phyloP scores from a whole-genome alignment of 2,888 invertebrate species.

The Meteorus cinctellus region DNA sequence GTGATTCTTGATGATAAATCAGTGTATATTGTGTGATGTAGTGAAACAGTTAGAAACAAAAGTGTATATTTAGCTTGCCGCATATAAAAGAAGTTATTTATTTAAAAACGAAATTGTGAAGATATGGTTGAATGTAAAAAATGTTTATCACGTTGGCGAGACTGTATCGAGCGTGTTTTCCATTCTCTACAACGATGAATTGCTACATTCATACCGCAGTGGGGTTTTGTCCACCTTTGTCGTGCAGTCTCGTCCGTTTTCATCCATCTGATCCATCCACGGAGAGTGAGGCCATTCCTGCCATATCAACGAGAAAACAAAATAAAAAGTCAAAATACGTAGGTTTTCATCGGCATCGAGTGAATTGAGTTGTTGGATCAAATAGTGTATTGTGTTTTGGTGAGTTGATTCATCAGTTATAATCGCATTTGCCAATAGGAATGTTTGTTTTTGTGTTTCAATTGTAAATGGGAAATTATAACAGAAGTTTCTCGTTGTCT shows the following conservation, averaged over 20 bases:
- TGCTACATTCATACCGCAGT: constrained; percentile 59
- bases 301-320: constrained; percentile 13
- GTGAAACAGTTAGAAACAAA: too few relatives aligned
- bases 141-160: constrained; percentile 26
- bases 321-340: constrained; percentile 10
- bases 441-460: neutral
- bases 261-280: constrained; percentile 26
- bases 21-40: too few relatives aligned
- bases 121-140: too few relatives aligned
- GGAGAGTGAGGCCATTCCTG: constrained; percentile 40
- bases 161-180: constrained; percentile 23
- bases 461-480: neutral
- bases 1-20: too few relatives aligned
- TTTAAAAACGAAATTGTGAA: too few relatives aligned
- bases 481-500: neutral
- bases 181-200: neutral
- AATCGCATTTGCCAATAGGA: constrained; percentile 9
- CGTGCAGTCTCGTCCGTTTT: constrained; percentile 53
- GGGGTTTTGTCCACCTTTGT: constrained; percentile 62
- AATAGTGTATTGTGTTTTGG: constrained; percentile 38
- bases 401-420: constrained; percentile 29
- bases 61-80: too few relatives aligned
- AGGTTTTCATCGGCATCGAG: neutral
- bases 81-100: too few relatives aligned
- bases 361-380: constrained; percentile 11